phyloP scores from a whole-genome alignment of 2,888 invertebrate genomes.

The Archaeoteleia sp. region DNA sequence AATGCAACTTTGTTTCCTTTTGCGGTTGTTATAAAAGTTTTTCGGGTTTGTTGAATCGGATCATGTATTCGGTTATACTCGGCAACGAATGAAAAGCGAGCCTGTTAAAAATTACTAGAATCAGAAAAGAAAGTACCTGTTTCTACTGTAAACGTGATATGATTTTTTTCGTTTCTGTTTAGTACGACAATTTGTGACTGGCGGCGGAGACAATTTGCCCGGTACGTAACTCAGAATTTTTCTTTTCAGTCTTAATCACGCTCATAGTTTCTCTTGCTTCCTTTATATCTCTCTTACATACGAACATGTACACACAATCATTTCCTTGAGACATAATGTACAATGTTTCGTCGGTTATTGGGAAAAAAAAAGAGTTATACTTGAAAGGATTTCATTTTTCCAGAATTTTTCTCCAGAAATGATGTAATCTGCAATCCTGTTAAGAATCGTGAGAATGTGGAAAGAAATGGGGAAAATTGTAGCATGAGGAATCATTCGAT shows the following conservation, averaged over 20 bases:
- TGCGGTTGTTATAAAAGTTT: no score
- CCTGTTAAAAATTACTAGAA: slow-evolving; percentile 19
- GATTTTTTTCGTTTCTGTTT: slow-evolving; percentile 74
- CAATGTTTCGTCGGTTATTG: no score
- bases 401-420: no score
- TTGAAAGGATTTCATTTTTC: no score
- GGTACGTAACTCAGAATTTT: slow-evolving; percentile 76
- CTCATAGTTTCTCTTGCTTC: slow-evolving; percentile 58
- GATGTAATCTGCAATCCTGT: no score
- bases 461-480: no score
- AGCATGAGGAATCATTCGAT: no score
- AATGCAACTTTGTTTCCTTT: no score
- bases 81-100: slow-evolving; percentile 60
- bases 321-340: slow-evolving; percentile 31
- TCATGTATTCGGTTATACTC: not conserved
- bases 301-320: slow-evolving; percentile 52
- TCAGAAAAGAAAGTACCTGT: slow-evolving; percentile 43
- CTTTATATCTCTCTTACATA: slow-evolving; percentile 50
- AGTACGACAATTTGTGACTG: slow-evolving; percentile 76
- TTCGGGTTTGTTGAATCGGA: not conserved
- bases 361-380: slow-evolving; percentile 9
- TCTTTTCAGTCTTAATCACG: slow-evolving; percentile 67
- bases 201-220: slow-evolving; percentile 77
- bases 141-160: slow-evolving; percentile 58
- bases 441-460: no score